Evolutionary conservation across 2,888 invertebrate species (phyloP).

Genomic region (Abscondita cerata): DNA sequence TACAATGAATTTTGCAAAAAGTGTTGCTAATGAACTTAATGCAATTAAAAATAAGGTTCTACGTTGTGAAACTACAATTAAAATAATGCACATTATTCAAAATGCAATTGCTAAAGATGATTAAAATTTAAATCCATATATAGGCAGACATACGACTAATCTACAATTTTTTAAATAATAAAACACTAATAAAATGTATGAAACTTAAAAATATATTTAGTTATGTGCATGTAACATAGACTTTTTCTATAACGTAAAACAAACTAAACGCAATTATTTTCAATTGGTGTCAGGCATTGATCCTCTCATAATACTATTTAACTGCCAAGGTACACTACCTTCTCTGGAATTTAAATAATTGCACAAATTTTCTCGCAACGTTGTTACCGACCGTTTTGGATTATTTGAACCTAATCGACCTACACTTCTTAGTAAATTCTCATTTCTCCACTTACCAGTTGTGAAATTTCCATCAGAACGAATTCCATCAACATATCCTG

Average conservation of each 20-base stretch:
- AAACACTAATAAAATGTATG: too few species aligned
- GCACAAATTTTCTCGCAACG: background rate
- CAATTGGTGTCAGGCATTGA: background rate
- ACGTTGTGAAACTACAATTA: too few species aligned
- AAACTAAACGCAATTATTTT: background rate
- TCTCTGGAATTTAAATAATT: background rate
- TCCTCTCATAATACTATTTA: background rate
- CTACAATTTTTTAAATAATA: too few species aligned
- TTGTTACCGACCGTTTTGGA: too few species aligned
- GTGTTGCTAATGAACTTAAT: background rate
- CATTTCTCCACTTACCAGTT: background rate
- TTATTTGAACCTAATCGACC: background rate
- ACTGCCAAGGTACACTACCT: too few species aligned
- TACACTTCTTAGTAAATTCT: background rate
- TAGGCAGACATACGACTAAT: too few species aligned
- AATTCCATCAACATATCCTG: background rate
- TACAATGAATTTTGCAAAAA: too few species aligned
- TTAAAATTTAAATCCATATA: too few species aligned
- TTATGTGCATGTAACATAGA: background rate
- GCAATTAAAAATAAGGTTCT: background rate
- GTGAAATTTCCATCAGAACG: background rate
- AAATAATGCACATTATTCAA: background rate
- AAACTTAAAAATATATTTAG: too few species aligned
- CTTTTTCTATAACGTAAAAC: background rate
- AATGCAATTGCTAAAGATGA: background rate